Conservation (phyloP, 2,797 vertebrate species). For the Urosaurus nigricauda region DNA sequence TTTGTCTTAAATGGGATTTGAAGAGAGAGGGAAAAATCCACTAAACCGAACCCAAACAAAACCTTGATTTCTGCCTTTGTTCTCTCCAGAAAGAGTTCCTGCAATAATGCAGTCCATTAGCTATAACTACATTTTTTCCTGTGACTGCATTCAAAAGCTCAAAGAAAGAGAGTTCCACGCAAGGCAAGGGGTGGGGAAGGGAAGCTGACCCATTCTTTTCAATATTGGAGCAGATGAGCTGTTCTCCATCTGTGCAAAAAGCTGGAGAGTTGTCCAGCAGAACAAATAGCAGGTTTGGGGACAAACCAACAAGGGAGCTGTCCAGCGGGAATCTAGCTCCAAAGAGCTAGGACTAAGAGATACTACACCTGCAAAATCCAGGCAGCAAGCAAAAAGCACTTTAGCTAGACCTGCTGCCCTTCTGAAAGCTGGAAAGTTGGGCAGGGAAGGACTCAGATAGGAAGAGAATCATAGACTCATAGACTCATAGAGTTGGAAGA, state of each 20-base stretch:
- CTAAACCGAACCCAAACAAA: neutral
- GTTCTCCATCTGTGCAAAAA: neutral
- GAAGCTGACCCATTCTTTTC: neutral
- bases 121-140: accelerated
- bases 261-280: neutral
- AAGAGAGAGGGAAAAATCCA: neutral
- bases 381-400: neutral
- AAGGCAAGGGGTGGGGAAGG: neutral
- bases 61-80: neutral
- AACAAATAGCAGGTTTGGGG: too few species aligned
- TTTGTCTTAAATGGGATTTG: neutral
- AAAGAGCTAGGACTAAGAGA: too few species aligned
- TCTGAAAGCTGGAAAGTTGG: too few species aligned
- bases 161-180: neutral
- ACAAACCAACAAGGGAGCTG: neutral
- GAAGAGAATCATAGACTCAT: too few species aligned
- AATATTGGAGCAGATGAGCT: neutral
- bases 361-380: neutral
- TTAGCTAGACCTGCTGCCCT: neutral
- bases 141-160: neutral
- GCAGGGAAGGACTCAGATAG: too few species aligned
- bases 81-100: slow-evolving; percentile 13
- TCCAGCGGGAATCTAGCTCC: neutral
- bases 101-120: accelerated
- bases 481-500: too few species aligned